Evolutionary conservation across 2,113 vertebrate genomes (phyloP).

Genomic region (Leptosomus discolor): DNA sequence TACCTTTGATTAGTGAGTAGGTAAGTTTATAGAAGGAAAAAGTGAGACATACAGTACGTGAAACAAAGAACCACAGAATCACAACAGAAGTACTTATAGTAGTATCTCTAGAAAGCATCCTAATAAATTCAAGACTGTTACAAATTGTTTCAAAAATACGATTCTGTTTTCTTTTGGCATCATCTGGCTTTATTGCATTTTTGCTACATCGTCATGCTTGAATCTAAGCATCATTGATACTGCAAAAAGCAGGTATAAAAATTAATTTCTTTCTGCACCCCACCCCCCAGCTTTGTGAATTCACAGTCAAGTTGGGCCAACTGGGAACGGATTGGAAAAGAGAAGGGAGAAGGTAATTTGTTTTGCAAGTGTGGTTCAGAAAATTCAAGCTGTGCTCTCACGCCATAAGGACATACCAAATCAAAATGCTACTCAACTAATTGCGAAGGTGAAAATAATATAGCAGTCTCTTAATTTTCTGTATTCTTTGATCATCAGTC

Average conservation of each 20-base stretch:
- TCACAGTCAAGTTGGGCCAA: background rate
- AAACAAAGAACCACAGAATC: background rate
- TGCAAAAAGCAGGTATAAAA: background rate
- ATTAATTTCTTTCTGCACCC: background rate
- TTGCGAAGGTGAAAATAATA: background rate
- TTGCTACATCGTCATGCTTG: background rate
- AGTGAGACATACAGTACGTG: background rate
- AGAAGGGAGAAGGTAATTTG: background rate
- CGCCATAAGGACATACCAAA: background rate
- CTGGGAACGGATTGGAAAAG: background rate
- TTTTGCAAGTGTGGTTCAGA: background rate
- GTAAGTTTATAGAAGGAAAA: background rate
- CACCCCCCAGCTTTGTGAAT: background rate
- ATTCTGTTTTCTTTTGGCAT: background rate
- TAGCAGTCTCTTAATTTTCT: background rate
- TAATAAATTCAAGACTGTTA: background rate
- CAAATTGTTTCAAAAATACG: background rate
- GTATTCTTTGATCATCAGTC: background rate
- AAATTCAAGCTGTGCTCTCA: background rate
- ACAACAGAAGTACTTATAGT: background rate
- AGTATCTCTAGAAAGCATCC: background rate
- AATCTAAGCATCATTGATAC: background rate
- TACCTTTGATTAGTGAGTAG: conserved; percentile 26
- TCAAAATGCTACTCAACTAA: background rate
- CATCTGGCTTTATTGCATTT: background rate